Conservation (phyloP, 1,140 invertebrate genomes). For the Papilio aristodemus region DNA sequence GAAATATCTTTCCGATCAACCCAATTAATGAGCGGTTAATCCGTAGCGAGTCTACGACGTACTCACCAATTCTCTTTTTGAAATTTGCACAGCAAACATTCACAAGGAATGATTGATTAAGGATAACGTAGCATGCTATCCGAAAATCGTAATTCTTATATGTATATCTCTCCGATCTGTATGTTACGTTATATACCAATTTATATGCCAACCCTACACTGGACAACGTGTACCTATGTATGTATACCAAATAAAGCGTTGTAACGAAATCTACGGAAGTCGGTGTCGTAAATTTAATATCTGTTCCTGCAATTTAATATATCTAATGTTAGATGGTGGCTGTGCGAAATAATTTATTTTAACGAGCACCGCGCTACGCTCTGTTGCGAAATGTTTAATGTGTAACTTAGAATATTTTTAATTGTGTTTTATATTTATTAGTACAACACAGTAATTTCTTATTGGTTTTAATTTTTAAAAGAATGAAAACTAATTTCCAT, state of each 20-base stretch:
- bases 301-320: constrained; percentile 27
- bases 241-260: constrained; percentile 12
- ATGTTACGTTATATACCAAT: too few relatives aligned
- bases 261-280: constrained; percentile 30
- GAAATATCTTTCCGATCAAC: constrained; percentile 16
- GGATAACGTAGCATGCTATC: too few relatives aligned
- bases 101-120: too few relatives aligned
- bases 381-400: constrained; percentile 28
- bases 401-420: background rate
- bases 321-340: constrained; percentile 3
- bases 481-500: background rate
- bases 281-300: constrained; percentile 18
- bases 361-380: constrained; percentile 20
- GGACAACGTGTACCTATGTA: background rate
- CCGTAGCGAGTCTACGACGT: background rate
- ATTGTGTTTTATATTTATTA: constrained; percentile 2
- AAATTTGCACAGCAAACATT: background rate
- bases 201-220: background rate
- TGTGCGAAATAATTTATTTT: constrained; percentile 25
- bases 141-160: too few relatives aligned
- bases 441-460: background rate
- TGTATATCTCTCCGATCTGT: too few relatives aligned
- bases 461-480: background rate
- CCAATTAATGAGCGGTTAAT: constrained; percentile 19
- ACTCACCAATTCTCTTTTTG: background rate